Base-by-base conservation (phyloP, 2,888 invertebrate genomes). In the Sphinx pinastri region DNA sequence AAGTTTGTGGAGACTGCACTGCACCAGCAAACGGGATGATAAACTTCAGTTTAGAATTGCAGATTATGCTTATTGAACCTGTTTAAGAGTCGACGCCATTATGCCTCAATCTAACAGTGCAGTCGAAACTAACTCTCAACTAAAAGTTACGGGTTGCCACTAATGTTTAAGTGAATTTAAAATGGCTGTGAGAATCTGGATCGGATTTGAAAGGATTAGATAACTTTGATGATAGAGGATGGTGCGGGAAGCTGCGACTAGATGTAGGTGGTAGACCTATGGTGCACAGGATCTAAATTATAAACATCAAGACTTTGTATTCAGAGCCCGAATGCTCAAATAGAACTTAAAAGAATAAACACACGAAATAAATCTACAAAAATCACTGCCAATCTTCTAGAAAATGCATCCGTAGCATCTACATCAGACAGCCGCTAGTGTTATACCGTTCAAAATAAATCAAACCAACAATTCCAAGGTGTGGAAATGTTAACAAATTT, bases 21-120 rank as follows among this genome's bases (percentile, higher is more conserved):
- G 16, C 47, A 19, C 2, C 49, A 13, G 19, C 63, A 19, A 47
- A 63, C 19, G 49, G 19, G 19, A 63, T 19, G 63, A 13, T 63
- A 49, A 47, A 63, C 63, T 63, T 49, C 63, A 63, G 19, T 63
- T 63, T 63, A 63, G 63, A 63, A 63, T 63, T 63, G 63, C 63
- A 63, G 63, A 63, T 63, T 63, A 49, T 49, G 47, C 49, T 63
- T 63, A 63, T 49, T 47, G 63, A 49, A 63, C 47, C 45, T 49
- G 63, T 63, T 63, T 49, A 60, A 60, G 60, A 19, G 63, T 16
- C 16, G 49, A 63, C 63, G 47, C 49, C 63, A 63, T 63, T 63
- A 49, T 49, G 63, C 49, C 19, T 63, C 63, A 63, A 49, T 49
- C 47, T 63, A 49, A 63, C 63, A 6, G 11, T 47, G 63, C 47